Conservation (phyloP, 1,140 invertebrate species). For the Zaprionus gabonicus region DNA sequence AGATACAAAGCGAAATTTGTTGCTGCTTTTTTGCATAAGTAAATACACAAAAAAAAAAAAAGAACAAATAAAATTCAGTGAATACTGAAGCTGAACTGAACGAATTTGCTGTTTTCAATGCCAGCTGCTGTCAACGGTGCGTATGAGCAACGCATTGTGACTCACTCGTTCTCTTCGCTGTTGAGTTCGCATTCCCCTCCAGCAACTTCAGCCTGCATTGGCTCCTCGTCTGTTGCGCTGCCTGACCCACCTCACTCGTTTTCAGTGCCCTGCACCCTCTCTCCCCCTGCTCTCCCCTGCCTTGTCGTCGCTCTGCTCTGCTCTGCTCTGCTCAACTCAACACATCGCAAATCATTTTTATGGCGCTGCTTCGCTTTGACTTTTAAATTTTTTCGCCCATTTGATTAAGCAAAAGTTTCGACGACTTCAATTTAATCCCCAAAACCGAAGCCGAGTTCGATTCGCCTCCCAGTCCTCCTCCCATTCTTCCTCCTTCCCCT, state of each 20-base stretch:
- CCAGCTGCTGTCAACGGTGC: constrained; percentile 45
- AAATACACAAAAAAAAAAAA: constrained; percentile 41
- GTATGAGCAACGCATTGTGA: constrained; percentile 61
- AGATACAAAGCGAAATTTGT: constrained; percentile 41
- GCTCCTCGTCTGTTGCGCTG: constrained; percentile 1
- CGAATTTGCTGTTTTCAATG: constrained; percentile 16
- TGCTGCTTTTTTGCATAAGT: constrained; percentile 28
- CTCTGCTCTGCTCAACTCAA: neutral
- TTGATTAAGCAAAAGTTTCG: constrained; percentile 41
- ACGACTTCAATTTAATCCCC: constrained; percentile 23
- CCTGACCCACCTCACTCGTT: neutral
- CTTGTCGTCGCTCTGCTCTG: too few relatives aligned
- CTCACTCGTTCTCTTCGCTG: constrained; percentile 20
- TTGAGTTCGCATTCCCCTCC: too few relatives aligned
- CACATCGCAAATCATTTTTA: constrained; percentile 49
- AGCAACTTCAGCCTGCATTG: constrained; percentile 1
- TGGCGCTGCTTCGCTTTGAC: constrained; percentile 42
- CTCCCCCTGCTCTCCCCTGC: neutral
- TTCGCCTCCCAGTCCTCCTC: neutral
- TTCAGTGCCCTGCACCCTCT: neutral
- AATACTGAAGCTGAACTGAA: neutral
- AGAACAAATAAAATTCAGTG: constrained; percentile 15
- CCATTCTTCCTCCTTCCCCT: neutral
- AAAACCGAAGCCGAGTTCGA: neutral
- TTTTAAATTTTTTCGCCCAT: constrained; percentile 41